A percentile compares a stretch with the other conserved stretches of the same genome.
Evolutionary conservation across 2,113 vertebrate species (phyloP).

Genomic region (Rattus rattus): DNA sequence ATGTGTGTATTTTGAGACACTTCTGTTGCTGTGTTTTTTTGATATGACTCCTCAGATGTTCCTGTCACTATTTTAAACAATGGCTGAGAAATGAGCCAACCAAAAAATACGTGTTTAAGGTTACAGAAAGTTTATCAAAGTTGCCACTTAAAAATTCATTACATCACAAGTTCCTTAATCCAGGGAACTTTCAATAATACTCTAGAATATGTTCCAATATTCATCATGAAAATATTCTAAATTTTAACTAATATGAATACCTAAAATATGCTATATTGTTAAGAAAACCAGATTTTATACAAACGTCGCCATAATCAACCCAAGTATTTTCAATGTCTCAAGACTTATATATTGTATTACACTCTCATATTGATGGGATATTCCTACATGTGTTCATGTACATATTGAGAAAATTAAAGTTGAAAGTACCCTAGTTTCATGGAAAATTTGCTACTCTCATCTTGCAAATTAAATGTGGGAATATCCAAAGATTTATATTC

Average conservation of each 20-base stretch:
- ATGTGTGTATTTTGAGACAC: not conserved
- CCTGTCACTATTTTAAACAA: not conserved
- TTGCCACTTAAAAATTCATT: not conserved
- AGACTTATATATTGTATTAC: not conserved
- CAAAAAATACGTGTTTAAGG: not conserved
- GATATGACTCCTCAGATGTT: not conserved
- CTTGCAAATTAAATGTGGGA: conserved; percentile 29
- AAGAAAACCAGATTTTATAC: not conserved
- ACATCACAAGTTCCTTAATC: not conserved
- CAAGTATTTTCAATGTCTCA: not conserved
- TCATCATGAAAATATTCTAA: not conserved
- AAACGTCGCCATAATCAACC: not conserved
- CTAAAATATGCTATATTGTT: not conserved
- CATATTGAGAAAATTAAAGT: not conserved
- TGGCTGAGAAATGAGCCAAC: not conserved
- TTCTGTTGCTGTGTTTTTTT: not conserved
- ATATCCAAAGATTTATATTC: not conserved
- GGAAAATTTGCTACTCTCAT: not conserved
- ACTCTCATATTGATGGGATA: not conserved
- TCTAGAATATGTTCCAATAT: not conserved
- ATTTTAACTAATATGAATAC: not conserved
- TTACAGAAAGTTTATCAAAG: not conserved
- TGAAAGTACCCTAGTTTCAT: not conserved
- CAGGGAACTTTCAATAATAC: not conserved
- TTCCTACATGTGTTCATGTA: not conserved